A percentile compares a stretch with the other conserved stretches of the same genome.
Conservation (phyloP, 2,113 vertebrate genomes). For the Erpornis zantholeuca region DNA sequence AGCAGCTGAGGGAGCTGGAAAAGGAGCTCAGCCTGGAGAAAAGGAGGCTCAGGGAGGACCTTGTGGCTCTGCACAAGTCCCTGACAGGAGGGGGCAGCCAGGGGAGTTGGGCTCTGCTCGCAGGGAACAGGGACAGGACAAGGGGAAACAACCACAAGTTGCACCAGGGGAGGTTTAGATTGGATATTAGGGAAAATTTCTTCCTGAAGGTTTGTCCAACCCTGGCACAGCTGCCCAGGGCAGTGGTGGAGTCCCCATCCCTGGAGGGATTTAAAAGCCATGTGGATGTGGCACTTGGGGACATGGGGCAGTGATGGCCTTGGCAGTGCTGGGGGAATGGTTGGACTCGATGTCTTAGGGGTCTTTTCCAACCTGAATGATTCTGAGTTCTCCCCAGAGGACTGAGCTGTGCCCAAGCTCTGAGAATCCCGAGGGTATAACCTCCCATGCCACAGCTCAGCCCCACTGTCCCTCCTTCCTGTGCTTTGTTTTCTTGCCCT, state of each 20-base stretch:
- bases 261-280: not conserved
- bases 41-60: not conserved
- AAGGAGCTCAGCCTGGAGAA: not conserved
- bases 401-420: not conserved
- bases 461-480: fast-evolving
- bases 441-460: not conserved
- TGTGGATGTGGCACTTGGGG: not conserved
- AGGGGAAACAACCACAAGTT: fast-evolving
- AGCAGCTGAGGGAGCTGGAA: not conserved
- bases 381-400: not conserved
- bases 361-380: not conserved
- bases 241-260: not conserved
- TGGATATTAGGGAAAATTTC: not conserved
- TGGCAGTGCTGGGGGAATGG: not conserved
- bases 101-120: fast-evolving
- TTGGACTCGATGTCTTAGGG: not conserved
- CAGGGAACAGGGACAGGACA: not conserved
- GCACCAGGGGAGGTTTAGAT: fast-evolving
- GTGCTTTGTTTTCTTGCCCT: not conserved
- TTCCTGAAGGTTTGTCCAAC: fast-evolving
- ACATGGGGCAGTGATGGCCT: not conserved
- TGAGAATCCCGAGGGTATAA: not conserved
- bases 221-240: not conserved
- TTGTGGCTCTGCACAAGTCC: not conserved
- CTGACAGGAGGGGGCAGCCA: not conserved